These are phyloP conservation scores for Sthenelais limicola DNA, from an alignment of 2,888 invertebrate species.

Conservation along the genomic window DNA sequence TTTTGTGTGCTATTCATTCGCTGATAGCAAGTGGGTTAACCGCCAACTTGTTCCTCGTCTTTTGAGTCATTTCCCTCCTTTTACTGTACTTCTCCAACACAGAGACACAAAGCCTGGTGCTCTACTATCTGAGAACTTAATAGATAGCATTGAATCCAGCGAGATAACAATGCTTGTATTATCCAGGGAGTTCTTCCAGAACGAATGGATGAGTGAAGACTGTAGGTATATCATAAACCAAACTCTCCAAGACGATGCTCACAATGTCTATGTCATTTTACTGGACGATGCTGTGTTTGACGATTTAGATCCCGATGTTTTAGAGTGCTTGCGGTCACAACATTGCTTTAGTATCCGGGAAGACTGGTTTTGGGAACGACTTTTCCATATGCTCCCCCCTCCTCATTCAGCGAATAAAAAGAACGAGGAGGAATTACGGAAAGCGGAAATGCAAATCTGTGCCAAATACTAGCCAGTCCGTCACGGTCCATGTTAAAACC, in stretches of 20 bases:
- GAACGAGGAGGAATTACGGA: conserved; percentile 16
- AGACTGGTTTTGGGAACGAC: conserved; percentile 33
- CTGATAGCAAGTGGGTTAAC: conserved; percentile 35
- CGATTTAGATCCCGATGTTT: conserved; percentile 11
- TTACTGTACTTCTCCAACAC: conserved; percentile 27
- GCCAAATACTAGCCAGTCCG: conserved; percentile 25
- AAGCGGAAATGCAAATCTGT: conserved; percentile 26
- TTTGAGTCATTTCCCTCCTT: conserved; percentile 26
- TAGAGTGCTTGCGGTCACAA: conserved; percentile 3
- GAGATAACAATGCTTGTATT: conserved; percentile 25
- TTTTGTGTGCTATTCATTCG: conserved; percentile 27
- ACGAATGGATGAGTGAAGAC: conserved; percentile 30
- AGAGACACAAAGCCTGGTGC: conserved; percentile 27
- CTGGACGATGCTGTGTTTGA: conserved; percentile 8
- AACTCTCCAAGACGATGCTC: conserved; percentile 11
- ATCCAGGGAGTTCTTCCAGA: conserved; percentile 27
- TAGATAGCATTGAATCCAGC: conserved; percentile 37
- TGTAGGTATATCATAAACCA: conserved; percentile 14
- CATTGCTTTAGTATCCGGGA: conserved; percentile 27
- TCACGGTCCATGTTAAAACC: too few species aligned
- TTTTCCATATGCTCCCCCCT: conserved; percentile 36
- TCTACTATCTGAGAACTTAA: conserved; percentile 30
- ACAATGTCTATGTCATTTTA: conserved; percentile 19
- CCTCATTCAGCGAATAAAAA: conserved; percentile 18
- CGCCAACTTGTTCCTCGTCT: conserved; percentile 22